phyloP scores from a whole-genome alignment of 2,888 invertebrate genomes.

The Melanchra persicariae region DNA sequence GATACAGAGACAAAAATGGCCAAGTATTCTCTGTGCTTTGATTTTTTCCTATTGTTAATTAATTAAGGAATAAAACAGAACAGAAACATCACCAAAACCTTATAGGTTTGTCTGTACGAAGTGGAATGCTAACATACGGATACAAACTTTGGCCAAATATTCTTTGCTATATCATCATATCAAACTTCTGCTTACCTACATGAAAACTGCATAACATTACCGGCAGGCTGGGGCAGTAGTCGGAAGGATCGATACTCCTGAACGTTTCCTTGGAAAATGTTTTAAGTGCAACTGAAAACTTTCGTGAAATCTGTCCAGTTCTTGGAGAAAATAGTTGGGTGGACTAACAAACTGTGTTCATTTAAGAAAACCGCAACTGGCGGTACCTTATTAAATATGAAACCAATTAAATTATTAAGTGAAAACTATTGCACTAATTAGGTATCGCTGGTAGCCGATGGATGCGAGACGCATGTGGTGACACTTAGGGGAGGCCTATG shows the following conservation, averaged over 20 bases:
- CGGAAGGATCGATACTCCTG: slow-evolving; percentile 25
- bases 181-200: not conserved
- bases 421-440: too few relatives aligned
- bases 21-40: too few relatives aligned
- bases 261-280: not conserved
- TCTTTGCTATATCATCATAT: not conserved
- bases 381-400: not conserved
- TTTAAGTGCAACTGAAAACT: not conserved
- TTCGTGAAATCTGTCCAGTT: not conserved
- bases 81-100: too few relatives aligned
- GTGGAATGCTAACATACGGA: too few relatives aligned
- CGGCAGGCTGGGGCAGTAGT: not conserved
- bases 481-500: too few relatives aligned
- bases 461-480: too few relatives aligned
- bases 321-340: not conserved
- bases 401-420: too few relatives aligned
- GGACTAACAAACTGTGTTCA: not conserved
- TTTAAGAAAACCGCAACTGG: not conserved
- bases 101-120: too few relatives aligned
- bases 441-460: too few relatives aligned
- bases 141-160: not conserved
- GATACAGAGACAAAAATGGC: not conserved
- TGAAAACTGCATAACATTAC: slow-evolving; percentile 37
- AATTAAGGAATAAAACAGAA: too few relatives aligned
- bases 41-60: too few relatives aligned